phyloP scores from a whole-genome alignment of 2,888 invertebrate genomes.

The Luperina nickerlii region DNA sequence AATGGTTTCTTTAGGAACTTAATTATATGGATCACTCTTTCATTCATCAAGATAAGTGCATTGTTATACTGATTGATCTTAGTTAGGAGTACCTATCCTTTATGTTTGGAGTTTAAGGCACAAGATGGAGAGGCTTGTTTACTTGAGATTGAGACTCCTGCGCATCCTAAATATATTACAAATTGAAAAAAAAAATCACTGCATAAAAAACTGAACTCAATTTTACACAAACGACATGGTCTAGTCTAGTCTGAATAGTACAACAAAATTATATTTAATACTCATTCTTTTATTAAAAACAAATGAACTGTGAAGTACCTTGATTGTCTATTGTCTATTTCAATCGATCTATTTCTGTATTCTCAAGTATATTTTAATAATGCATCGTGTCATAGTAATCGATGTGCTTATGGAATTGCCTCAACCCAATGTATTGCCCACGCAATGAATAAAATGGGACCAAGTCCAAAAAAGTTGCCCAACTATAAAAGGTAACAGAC shows the following conservation, averaged over 20 bases:
- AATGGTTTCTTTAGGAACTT: slow-evolving; percentile 47
- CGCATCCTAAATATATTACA: not conserved
- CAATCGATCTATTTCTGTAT: slow-evolving; percentile 32
- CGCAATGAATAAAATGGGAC: slow-evolving; percentile 38
- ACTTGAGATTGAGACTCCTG: slow-evolving; percentile 9
- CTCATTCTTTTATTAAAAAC: not conserved
- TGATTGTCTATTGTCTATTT: slow-evolving; percentile 26
- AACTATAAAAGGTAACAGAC: slow-evolving; percentile 13
- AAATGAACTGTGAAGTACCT: slow-evolving; percentile 7
- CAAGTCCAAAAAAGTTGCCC: slow-evolving; percentile 43
- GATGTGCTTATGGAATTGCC: slow-evolving; percentile 23
- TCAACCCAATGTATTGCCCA: slow-evolving; percentile 46
- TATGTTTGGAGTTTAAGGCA: not conserved
- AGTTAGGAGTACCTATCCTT: not conserved
- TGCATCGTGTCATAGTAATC: slow-evolving; percentile 16
- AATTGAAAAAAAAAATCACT: not conserved
- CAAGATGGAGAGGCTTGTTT: slow-evolving; percentile 22
- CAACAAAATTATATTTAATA: not conserved
- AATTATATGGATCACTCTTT: slow-evolving; percentile 51
- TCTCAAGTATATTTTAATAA: slow-evolving; percentile 26
- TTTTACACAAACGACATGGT: not conserved
- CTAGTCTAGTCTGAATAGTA: too few species aligned
- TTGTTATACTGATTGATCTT: slow-evolving; percentile 27
- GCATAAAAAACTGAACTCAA: not conserved
- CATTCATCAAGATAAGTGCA: slow-evolving; percentile 48